A percentile compares a stretch with the other conserved stretches of the same genome.
phyloP scores from a whole-genome alignment of 1,140 invertebrate species.

The Drosophila tristis region DNA sequence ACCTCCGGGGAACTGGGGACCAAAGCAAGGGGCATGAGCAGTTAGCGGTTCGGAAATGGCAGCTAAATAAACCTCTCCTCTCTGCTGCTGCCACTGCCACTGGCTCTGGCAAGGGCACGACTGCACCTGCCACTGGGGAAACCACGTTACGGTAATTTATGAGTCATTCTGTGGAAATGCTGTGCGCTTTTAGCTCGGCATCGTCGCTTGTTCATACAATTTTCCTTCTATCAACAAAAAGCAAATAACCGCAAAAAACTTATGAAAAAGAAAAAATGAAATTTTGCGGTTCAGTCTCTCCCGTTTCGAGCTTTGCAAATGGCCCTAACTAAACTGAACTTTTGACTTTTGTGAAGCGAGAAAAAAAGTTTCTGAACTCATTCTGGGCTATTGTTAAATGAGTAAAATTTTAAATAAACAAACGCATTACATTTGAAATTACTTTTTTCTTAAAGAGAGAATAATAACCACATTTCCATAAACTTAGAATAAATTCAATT shows the following conservation, averaged over 20 bases:
- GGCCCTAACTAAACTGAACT: slow-evolving; percentile 26
- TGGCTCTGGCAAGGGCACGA: background rate
- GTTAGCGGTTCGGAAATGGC: slow-evolving; percentile 12
- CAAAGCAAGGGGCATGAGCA: slow-evolving; percentile 1
- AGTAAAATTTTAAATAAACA: too few species aligned
- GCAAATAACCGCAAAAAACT: slow-evolving; percentile 60
- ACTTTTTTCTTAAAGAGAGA: too few species aligned
- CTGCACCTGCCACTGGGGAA: slow-evolving; percentile 70
- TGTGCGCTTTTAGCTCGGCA: slow-evolving; percentile 48
- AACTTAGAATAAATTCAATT: slow-evolving; percentile 46
- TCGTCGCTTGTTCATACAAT: slow-evolving; percentile 33
- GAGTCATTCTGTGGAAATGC: slow-evolving; percentile 64
- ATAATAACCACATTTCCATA: background rate
- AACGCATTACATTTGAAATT: too few species aligned
- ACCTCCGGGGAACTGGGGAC: slow-evolving; percentile 7
- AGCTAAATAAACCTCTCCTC: slow-evolving; percentile 29
- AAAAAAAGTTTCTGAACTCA: slow-evolving; percentile 30
- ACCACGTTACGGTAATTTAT: slow-evolving; percentile 71
- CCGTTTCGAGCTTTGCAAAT: slow-evolving; percentile 26
- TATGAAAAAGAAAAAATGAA: slow-evolving; percentile 28
- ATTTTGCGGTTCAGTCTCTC: slow-evolving; percentile 35
- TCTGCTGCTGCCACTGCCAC: slow-evolving; percentile 3
- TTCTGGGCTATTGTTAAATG: too few species aligned
- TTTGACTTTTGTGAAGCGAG: slow-evolving; percentile 10
- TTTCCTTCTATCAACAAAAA: slow-evolving; percentile 52